Conservation (phyloP, 2,113 vertebrate genomes). For the Bubo blakistoni region DNA sequence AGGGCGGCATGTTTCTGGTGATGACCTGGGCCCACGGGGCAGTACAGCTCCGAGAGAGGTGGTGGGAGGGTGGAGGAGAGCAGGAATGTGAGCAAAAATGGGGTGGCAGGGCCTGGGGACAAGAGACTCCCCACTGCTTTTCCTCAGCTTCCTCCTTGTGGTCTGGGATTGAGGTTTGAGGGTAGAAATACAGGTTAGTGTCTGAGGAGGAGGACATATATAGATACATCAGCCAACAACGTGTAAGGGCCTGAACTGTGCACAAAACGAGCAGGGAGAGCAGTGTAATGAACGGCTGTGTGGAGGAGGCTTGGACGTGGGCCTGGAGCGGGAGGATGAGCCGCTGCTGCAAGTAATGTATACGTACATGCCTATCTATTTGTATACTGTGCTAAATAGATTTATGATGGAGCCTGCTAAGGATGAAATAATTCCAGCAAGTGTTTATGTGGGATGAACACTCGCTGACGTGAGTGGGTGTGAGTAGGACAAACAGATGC, state of each 20-base stretch:
- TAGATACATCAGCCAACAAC: background rate
- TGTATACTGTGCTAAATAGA: background rate
- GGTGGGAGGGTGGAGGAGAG: background rate
- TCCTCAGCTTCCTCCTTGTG: background rate
- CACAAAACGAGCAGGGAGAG: background rate
- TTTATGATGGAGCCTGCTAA: background rate
- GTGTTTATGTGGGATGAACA: background rate
- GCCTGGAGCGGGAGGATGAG: background rate
- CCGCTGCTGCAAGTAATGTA: fast-evolving
- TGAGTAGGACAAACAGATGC: background rate
- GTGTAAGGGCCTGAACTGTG: background rate
- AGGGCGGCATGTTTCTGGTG: background rate
- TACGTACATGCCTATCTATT: fast-evolving
- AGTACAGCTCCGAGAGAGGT: fast-evolving
- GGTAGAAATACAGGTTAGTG: background rate
- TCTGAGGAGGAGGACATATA: background rate
- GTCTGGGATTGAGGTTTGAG: too few relatives aligned
- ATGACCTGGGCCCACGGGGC: fast-evolving
- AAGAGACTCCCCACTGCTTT: background rate
- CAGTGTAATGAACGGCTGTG: fast-evolving
- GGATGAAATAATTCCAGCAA: background rate
- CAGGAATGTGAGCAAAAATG: background rate
- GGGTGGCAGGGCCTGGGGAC: background rate
- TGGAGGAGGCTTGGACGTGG: background rate
- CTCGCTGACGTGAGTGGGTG: background rate